Percentiles rank a stretch among this genome's conserved stretches.
Conservation (phyloP, 2,113 vertebrate genomes). For the Tinamus guttatus region DNA sequence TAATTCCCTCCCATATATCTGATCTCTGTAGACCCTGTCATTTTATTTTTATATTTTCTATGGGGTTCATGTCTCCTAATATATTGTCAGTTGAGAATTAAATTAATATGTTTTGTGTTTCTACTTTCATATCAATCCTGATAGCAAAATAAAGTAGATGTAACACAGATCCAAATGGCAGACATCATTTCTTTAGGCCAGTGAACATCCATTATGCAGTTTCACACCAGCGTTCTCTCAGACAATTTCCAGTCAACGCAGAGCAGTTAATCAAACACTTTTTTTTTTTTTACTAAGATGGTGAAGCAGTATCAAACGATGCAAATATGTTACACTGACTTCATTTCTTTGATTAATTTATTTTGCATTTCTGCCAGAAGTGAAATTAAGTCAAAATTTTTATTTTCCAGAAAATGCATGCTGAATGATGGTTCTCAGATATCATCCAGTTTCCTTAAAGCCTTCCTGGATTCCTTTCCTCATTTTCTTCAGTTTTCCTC, state of each 20-base stretch:
- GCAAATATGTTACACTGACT: neutral
- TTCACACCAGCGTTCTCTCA: neutral
- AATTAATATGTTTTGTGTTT: neutral
- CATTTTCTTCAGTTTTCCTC: neutral
- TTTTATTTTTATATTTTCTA: neutral
- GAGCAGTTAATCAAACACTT: neutral
- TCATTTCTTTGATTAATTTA: neutral
- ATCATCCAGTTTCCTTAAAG: neutral
- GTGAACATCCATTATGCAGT: neutral
- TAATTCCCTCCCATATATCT: neutral
- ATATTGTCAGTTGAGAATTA: neutral
- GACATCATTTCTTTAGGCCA: neutral
- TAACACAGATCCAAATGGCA: neutral
- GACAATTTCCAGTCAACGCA: neutral
- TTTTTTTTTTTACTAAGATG: neutral
- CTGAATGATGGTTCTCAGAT: neutral
- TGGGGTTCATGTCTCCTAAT: neutral
- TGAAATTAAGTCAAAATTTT: neutral
- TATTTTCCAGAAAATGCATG: neutral
- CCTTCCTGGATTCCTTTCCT: neutral
- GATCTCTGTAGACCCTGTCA: neutral
- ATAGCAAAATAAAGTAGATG: neutral
- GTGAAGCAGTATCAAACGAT: neutral
- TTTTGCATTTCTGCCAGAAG: neutral
- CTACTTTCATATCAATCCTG: neutral